Evolutionary conservation across 2,113 vertebrate genomes (phyloP), one percentile per base, ranked within the genome.

Genomic region (Scalopus aquaticus): DNA sequence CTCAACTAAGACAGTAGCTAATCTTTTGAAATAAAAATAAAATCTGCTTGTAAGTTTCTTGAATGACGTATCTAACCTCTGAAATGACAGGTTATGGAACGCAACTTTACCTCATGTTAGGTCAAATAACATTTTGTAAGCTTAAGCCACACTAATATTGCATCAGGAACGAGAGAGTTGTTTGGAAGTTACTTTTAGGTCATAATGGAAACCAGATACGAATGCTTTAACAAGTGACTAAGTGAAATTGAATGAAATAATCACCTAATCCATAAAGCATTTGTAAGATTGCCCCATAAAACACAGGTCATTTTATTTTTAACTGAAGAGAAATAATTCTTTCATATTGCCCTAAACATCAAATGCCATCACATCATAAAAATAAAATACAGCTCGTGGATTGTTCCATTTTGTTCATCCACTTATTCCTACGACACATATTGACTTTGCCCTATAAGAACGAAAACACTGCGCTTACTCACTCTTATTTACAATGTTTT

Each of bases 141-240:
- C 86, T 90, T 72, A 91, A 90, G 82, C 84, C 67, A 84, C n/a
- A 78, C 39, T 89, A 91, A 91, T 92, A 96, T 54, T 74, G 19
- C 73, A 96, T 96, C 84, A 97, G 56, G 60, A 88, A 39, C 19
- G 92, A 97, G 62, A 30, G 65, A 51, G 67, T 90, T 96, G 46
- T 91, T 96, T 94, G 92, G 80, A 97, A 97, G 93, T 83, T 54
- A 87, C 1, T 94, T n/a, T 93, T 69, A 73, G 93, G 80, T 90
- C 90, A 42, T 96, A 97, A 97, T 97, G 93, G 94, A 95, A 97
- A 98, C 92, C 96, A 97, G 95, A 96, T 73, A 83, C 58, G 91
- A 96, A 95, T 94, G 64, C 67, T 96, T 78, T 96, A 81, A 20
- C 54, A 97, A 94, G 95, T 87, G 89, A 76, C 81, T 96, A 74